These are phyloP conservation scores for Eupleurogrammus muticus DNA, from an alignment of 2,797 vertebrate species.

Conservation along the genomic window DNA sequence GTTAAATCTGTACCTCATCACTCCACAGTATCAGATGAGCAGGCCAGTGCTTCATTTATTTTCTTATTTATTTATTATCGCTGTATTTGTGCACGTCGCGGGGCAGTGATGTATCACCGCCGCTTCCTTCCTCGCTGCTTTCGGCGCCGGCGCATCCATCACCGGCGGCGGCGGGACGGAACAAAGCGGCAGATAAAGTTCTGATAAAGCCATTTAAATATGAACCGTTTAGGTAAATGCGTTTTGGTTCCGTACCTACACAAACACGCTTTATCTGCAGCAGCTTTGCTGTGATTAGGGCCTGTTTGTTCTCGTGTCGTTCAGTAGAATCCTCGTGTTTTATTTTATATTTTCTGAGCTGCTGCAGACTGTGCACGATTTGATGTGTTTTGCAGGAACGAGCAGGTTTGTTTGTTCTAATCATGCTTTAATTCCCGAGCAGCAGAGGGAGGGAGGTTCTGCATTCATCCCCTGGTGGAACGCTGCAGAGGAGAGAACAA, in stretches of 20 bases:
- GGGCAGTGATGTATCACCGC: slow-evolving; percentile 69
- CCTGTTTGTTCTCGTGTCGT: too few relatives aligned
- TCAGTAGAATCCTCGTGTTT: too few relatives aligned
- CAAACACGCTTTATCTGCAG: slow-evolving; percentile 78
- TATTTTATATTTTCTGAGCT: neutral
- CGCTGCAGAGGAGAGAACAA: slow-evolving; percentile 60
- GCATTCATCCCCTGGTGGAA: too few relatives aligned
- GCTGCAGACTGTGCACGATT: too few relatives aligned
- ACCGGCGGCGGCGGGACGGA: slow-evolving; percentile 28
- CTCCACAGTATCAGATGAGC: slow-evolving; percentile 32
- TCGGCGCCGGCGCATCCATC: slow-evolving; percentile 69
- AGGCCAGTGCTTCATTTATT: slow-evolving; percentile 54
- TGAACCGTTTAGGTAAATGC: slow-evolving; percentile 76
- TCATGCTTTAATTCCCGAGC: too few relatives aligned
- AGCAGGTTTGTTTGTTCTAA: too few relatives aligned
- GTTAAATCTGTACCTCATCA: too few relatives aligned
- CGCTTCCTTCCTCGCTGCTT: slow-evolving; percentile 37
- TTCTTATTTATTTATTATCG: slow-evolving; percentile 62
- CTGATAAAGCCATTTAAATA: slow-evolving; percentile 71
- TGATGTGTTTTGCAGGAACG: too few relatives aligned
- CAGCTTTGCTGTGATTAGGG: slow-evolving; percentile 79
- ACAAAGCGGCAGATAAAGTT: slow-evolving; percentile 63
- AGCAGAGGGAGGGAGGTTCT: too few relatives aligned
- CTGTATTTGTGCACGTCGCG: slow-evolving; percentile 46
- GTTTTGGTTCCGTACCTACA: too few relatives aligned